Conservation (phyloP, 2,113 vertebrate species). For the Bagarius yarrelli region DNA sequence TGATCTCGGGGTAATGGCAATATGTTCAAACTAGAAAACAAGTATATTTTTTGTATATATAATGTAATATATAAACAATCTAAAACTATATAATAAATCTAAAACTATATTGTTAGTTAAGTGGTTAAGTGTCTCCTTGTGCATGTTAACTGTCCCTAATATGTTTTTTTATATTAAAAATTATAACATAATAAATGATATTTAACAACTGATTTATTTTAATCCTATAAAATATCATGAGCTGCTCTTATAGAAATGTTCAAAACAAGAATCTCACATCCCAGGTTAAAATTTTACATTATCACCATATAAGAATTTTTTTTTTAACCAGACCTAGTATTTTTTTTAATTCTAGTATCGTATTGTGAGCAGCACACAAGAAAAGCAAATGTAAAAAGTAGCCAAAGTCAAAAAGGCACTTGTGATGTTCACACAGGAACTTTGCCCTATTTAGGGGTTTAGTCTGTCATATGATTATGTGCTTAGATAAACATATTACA, state of each 20-base stretch:
- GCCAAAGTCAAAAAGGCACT: too few species aligned
- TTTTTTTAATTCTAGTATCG: too few species aligned
- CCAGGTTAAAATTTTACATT: background rate
- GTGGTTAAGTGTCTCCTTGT: background rate
- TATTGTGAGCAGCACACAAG: too few species aligned
- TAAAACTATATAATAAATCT: background rate
- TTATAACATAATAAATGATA: background rate
- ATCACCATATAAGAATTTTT: background rate
- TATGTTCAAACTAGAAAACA: background rate
- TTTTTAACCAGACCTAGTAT: background rate
- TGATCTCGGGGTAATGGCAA: background rate
- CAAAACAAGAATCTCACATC: background rate
- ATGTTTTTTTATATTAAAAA: background rate
- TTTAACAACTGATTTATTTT: background rate
- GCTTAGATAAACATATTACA: background rate
- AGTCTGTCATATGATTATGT: background rate
- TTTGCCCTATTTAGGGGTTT: background rate
- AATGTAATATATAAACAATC: too few species aligned
- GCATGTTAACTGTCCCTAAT: background rate
- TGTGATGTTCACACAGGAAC: background rate
- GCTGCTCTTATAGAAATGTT: background rate
- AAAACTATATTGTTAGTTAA: background rate
- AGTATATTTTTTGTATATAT: too few species aligned
- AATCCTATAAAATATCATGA: background rate
- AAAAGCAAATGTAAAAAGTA: too few species aligned